Conservation (phyloP, 2,797 vertebrate species). For the Spinus pinus region DNA sequence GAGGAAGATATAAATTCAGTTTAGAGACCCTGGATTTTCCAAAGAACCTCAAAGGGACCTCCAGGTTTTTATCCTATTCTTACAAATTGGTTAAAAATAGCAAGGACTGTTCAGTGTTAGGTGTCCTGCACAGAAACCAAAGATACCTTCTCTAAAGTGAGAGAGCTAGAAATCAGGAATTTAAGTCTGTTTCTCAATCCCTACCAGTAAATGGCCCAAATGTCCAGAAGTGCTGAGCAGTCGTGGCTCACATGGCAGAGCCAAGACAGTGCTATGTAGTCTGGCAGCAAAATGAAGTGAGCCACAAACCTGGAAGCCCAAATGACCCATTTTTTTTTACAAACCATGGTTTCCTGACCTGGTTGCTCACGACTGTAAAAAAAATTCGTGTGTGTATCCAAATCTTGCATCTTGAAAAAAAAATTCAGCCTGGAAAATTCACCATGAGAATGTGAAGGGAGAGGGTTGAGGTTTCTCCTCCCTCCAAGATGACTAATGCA, state of each 20-base stretch:
- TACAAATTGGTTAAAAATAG: background rate
- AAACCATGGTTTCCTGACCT: constrained; percentile 40
- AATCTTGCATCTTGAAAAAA: background rate
- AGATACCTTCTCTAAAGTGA: background rate
- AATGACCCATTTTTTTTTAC: background rate
- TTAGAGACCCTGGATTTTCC: background rate
- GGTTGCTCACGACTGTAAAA: background rate
- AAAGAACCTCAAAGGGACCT: background rate
- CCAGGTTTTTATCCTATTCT: background rate
- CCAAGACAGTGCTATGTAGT: background rate
- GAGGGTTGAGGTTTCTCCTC: background rate
- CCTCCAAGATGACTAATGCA: constrained; percentile 12
- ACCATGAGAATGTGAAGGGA: background rate
- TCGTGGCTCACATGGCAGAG: background rate
- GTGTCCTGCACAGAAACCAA: background rate
- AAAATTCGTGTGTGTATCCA: constrained; percentile 8
- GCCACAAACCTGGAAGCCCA: constrained; percentile 49
- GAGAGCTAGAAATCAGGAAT: background rate
- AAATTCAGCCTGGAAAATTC: constrained; percentile 20
- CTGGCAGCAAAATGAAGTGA: constrained; percentile 24
- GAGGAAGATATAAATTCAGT: background rate
- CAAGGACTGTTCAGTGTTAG: background rate
- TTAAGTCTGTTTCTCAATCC: background rate
- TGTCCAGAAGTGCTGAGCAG: background rate
- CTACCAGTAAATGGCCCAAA: background rate